Evolutionary conservation across 2,113 vertebrate genomes (phyloP).

Genomic region (Orcinus orca): DNA sequence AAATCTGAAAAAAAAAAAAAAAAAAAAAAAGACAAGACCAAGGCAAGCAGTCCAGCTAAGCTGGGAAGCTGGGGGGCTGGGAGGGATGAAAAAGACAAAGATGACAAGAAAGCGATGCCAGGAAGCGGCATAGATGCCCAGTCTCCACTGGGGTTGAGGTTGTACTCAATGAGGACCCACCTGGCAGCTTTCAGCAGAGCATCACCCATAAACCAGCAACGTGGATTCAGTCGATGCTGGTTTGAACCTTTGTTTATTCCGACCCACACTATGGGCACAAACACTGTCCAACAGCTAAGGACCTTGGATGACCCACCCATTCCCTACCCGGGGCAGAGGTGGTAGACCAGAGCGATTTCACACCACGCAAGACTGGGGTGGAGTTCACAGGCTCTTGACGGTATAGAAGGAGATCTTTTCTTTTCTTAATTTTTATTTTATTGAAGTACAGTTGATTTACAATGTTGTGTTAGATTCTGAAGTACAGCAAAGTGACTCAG

Average conservation of each 20-base stretch:
- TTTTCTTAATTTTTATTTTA: no score
- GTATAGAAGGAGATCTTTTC: no score
- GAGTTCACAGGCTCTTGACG: no score
- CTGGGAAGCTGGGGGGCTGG: not conserved
- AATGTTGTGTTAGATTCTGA: no score
- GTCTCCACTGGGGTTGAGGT: accelerated
- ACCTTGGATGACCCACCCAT: accelerated
- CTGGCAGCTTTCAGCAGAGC: accelerated
- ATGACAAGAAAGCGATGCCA: not conserved
- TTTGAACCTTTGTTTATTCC: accelerated
- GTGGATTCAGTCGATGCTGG: accelerated
- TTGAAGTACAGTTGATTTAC: no score
- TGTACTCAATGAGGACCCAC: not conserved
- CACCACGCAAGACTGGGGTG: accelerated
- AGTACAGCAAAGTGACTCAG: no score
- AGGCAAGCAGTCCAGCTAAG: no score
- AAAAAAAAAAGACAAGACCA: no score
- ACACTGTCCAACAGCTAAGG: accelerated
- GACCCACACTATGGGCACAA: accelerated
- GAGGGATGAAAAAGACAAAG: not conserved
- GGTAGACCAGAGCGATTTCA: accelerated
- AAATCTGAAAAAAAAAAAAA: not conserved
- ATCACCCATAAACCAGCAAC: accelerated
- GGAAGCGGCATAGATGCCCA: accelerated
- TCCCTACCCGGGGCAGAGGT: accelerated